These are phyloP conservation scores for Macrostomum lignano DNA, from an alignment of 1,140 invertebrate species.

Conservation along the genomic window DNA sequence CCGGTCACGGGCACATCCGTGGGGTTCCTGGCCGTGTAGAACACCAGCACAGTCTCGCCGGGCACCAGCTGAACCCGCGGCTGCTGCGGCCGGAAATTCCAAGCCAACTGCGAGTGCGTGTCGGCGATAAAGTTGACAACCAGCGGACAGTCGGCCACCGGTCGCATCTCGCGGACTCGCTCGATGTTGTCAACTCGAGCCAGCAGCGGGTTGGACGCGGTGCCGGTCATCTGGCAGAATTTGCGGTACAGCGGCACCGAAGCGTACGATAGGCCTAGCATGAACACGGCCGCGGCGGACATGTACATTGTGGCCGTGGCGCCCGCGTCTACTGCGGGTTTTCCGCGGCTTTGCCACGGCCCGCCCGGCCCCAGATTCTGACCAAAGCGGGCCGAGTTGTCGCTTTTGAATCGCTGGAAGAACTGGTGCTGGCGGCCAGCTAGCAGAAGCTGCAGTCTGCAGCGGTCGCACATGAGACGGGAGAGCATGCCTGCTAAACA, in stretches of 20 bases:
- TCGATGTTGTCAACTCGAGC: conserved; percentile 33
- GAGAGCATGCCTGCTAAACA: no score
- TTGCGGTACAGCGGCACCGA: conserved; percentile 83
- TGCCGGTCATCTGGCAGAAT: conserved; percentile 78
- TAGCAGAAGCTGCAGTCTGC: no score
- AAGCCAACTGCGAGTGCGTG: conserved; percentile 52
- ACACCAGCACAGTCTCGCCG: conserved; percentile 86
- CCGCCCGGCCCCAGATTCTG: no score
- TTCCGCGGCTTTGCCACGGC: no score
- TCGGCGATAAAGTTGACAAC: conserved; percentile 74
- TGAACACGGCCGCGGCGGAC: conserved; percentile 47
- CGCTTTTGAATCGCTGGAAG: no score
- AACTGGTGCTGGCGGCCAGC: no score
- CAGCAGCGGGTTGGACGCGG: conserved; percentile 44
- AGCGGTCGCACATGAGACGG: no score
- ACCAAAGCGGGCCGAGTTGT: no score
- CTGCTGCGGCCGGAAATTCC: conserved; percentile 91
- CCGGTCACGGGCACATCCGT: conserved; percentile 59
- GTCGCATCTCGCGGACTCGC: conserved; percentile 46
- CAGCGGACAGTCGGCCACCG: conserved; percentile 40
- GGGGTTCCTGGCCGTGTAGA: conserved; percentile 83
- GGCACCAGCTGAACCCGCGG: conserved; percentile 50
- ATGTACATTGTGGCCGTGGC: no score
- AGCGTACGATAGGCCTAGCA: conserved; percentile 59
- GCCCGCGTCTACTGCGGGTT: no score